phyloP scores from a whole-genome alignment of 2,888 invertebrate species.

The Ligdia adustata region DNA sequence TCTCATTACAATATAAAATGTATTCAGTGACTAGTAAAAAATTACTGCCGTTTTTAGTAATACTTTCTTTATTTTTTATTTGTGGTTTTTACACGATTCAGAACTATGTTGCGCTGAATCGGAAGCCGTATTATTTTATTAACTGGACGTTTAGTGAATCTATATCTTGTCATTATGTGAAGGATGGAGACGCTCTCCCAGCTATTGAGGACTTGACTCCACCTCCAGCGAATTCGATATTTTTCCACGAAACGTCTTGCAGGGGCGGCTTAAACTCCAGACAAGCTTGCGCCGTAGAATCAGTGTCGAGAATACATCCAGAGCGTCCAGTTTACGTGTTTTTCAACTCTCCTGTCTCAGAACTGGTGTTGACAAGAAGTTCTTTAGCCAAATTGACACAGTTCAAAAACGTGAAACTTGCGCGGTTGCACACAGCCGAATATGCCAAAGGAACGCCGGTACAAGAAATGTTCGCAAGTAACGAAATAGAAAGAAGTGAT shows the following conservation, averaged over 20 bases:
- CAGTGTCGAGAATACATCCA: slow-evolving; percentile 38
- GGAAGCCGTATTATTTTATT: too few relatives aligned
- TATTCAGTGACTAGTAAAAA: too few relatives aligned
- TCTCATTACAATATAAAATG: too few relatives aligned
- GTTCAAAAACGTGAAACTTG: slow-evolving; percentile 29
- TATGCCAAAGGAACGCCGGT: slow-evolving; percentile 21
- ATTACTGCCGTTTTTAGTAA: too few relatives aligned
- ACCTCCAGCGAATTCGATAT: slow-evolving; percentile 71
- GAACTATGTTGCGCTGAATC: too few relatives aligned
- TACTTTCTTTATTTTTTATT: too few relatives aligned
- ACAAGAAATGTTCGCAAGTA: slow-evolving; percentile 17
- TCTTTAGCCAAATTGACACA: slow-evolving; percentile 21
- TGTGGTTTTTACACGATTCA: too few relatives aligned
- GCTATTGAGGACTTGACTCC: slow-evolving; percentile 11
- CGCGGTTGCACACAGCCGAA: slow-evolving; percentile 24
- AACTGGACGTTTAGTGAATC: too few relatives aligned
- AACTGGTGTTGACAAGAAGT: slow-evolving; percentile 13
- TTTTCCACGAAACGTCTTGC: slow-evolving; percentile 87
- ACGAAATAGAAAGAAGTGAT: slow-evolving; percentile 12
- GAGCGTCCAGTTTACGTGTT: slow-evolving; percentile 71
- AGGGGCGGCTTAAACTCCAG: slow-evolving; percentile 62
- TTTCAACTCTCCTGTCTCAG: slow-evolving; percentile 33
- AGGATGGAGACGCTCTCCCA: slow-evolving; percentile 25
- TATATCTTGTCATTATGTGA: slow-evolving; percentile 23
- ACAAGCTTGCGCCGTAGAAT: slow-evolving; percentile 39